Evolutionary conservation across 2,888 invertebrate genomes (phyloP).

Genomic region (Trisateles emortualis): DNA sequence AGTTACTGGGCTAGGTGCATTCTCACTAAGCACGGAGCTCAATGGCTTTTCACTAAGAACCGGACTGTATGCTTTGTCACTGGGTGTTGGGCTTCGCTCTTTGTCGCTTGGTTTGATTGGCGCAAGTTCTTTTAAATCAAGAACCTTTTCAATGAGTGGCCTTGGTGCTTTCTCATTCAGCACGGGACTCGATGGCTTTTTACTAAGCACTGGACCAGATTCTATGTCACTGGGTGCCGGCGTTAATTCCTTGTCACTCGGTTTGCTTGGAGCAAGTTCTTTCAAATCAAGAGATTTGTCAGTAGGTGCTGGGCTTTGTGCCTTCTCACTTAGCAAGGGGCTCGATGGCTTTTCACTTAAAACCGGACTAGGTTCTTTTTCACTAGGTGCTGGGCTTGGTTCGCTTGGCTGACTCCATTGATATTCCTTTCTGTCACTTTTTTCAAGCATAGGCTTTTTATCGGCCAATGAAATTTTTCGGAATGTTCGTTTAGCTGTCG

Average conservation of each 20-base stretch:
- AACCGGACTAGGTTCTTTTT: constrained; percentile 1
- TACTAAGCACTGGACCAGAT: background rate
- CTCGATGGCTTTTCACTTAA: background rate
- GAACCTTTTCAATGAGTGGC: background rate
- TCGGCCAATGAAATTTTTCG: constrained; percentile 24
- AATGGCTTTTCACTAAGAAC: background rate
- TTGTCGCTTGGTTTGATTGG: constrained; percentile 11
- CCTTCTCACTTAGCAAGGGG: background rate
- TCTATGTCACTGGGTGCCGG: constrained; percentile 10
- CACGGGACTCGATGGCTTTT: background rate
- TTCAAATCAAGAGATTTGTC: background rate
- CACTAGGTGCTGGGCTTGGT: constrained; percentile 1
- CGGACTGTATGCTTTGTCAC: constrained; percentile 5
- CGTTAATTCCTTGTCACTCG: constrained; percentile 11
- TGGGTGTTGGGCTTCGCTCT: background rate
- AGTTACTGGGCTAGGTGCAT: too few species aligned
- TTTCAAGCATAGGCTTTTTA: constrained; percentile 16
- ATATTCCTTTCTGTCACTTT: background rate
- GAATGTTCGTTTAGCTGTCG: constrained; percentile 17
- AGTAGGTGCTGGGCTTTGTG: constrained; percentile 9
- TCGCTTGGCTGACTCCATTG: background rate
- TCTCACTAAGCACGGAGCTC: constrained; percentile 3
- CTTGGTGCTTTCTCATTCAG: background rate
- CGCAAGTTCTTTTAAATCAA: constrained; percentile 1
- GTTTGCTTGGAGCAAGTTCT: constrained; percentile 2